phyloP scores from a whole-genome alignment of 2,888 invertebrate species.

The Callinectes sapidus region DNA sequence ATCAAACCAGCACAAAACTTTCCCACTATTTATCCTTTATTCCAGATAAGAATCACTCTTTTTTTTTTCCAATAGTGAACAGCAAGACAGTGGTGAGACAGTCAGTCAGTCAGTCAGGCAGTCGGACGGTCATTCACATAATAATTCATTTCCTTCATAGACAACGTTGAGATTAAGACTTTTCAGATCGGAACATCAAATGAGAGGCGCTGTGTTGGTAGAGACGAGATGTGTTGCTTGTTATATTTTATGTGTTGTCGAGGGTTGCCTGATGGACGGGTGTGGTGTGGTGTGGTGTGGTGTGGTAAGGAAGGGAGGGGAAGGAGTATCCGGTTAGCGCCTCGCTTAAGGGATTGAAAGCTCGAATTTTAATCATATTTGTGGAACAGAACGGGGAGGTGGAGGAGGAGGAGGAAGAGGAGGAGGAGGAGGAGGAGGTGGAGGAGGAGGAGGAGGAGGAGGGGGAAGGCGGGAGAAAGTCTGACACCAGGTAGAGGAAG shows the following conservation, averaged over 20 bases:
- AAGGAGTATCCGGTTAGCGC: neutral
- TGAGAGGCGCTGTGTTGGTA: neutral
- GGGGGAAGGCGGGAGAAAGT: neutral
- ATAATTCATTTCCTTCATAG: too few relatives aligned
- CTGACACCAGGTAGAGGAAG: neutral
- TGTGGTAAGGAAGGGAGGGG: neutral
- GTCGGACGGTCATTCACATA: too few relatives aligned
- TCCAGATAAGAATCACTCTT: too few relatives aligned
- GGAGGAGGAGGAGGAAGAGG: slow-evolving; percentile 13
- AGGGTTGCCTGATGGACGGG: neutral
- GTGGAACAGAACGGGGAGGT: neutral
- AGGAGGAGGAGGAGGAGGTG: neutral
- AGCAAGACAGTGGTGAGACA: too few relatives aligned
- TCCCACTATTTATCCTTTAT: too few relatives aligned
- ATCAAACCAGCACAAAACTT: too few relatives aligned
- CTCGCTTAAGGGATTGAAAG: neutral
- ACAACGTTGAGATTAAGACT: too few relatives aligned
- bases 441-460: slow-evolving; percentile 14
- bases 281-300: neutral
- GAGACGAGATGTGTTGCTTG: neutral
- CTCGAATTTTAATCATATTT: neutral
- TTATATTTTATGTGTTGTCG: neutral
- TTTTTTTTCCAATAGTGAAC: too few relatives aligned
- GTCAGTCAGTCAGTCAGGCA: too few relatives aligned
- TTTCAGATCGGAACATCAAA: neutral